Percentiles rank a stretch among this genome's conserved stretches.
Evolutionary conservation across 1,140 invertebrate genomes (phyloP).

Genomic region (Drosophila sucinea): DNA sequence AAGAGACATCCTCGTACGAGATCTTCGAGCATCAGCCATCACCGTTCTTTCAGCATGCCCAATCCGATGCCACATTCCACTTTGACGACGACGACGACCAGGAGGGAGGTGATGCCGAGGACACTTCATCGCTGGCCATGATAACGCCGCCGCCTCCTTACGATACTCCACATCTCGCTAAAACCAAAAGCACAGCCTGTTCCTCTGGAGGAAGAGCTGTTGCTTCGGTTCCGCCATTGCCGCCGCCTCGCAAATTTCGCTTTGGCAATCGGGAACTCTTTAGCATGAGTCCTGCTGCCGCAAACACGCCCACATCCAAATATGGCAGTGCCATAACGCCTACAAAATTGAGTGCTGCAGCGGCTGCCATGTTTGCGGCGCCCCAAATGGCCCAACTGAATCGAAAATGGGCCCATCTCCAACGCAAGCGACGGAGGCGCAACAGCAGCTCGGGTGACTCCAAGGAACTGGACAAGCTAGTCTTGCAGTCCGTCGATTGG

Average conservation of each 20-base stretch:
- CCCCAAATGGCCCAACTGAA: slow-evolving; percentile 79
- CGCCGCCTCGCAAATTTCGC: slow-evolving; percentile 72
- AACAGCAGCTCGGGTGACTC: slow-evolving; percentile 81
- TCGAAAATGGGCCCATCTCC: slow-evolving; percentile 77
- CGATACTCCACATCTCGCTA: slow-evolving; percentile 60
- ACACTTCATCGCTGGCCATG: slow-evolving; percentile 77
- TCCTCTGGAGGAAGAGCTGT: background rate
- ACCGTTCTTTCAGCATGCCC: slow-evolving; percentile 36
- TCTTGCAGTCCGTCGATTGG: slow-evolving; percentile 82
- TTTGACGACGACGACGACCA: slow-evolving; percentile 39
- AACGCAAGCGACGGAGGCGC: slow-evolving; percentile 57
- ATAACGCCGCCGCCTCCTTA: slow-evolving; percentile 80
- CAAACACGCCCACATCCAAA: slow-evolving; percentile 52
- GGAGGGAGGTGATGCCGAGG: slow-evolving; percentile 46
- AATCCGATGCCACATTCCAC: slow-evolving; percentile 47
- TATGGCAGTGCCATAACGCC: slow-evolving; percentile 70
- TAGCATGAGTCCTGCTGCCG: slow-evolving; percentile 66
- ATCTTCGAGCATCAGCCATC: slow-evolving; percentile 54
- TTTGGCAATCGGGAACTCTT: slow-evolving; percentile 76
- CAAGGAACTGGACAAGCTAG: slow-evolving; percentile 80
- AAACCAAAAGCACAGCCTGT: slow-evolving; percentile 4
- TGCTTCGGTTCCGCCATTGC: slow-evolving; percentile 38
- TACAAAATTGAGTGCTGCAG: slow-evolving; percentile 74
- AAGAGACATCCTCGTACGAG: slow-evolving; percentile 64
- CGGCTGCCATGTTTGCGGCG: slow-evolving; percentile 70